Base-by-base conservation (phyloP, 2,113 vertebrate species). In the Colius striatus region DNA sequence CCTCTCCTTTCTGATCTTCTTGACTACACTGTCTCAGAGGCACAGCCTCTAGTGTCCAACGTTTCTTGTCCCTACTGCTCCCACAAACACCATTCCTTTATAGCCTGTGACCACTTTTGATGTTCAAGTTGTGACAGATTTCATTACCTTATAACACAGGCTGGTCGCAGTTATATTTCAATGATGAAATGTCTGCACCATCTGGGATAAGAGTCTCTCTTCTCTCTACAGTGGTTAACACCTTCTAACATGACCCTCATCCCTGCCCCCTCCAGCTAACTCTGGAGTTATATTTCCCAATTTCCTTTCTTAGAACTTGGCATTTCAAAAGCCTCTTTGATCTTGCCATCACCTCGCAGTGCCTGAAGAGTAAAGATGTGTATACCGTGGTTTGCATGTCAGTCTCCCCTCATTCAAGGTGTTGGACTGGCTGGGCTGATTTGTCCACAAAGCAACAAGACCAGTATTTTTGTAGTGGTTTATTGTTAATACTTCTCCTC, bases 281-380 rank as follows among this genome's bases (percentile, higher is more conserved):
- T 95, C 94, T 92, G 94, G 95, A 95, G 95, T 97, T 97, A 90
- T 95, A 94, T 95, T 97, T 96, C 95, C 93, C 94, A 96, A 96
- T 96, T 97, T 97, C 95, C 95, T 97, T 96, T 97, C 94, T 90
- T 83, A 90, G 95, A 94, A 94, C 94, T 95, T 95, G 95, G 94
- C 95, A 96, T 97, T 97, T 97, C 95, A 96, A 96, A 97, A 97
- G 95, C 90, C 70, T 77, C 95, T 96, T 97, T 97, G 93, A 97
- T 96, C 94, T 93, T 95, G 88, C 95, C 95, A 96, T 95, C 94
- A 96, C 92, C 92, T 96, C 94, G 0, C 82, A 50, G 14, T 81
- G 94, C 79, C 94, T 97, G 94, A 97, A 90, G 94, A 76, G 83
- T 94, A 93, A 96, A 96, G 96, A 96, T 94, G 90, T 96, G 95